A percentile compares a stretch with the other conserved stretches of the same genome.
Conservation (phyloP, 2,797 vertebrate genomes). For the Anguilla obscura region DNA sequence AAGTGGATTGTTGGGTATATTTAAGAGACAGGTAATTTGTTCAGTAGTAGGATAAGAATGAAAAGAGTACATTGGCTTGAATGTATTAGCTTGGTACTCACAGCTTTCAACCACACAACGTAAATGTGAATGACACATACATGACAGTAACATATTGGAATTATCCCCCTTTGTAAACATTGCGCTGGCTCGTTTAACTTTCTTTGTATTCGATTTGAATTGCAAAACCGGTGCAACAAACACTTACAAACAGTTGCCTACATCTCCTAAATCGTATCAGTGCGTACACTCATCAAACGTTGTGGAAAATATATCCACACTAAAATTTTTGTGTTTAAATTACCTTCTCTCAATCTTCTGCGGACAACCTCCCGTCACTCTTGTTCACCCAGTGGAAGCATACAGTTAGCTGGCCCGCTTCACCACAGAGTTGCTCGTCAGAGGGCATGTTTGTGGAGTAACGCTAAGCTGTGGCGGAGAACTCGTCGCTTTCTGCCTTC, state of each 20-base stretch:
- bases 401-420: constrained; percentile 61
- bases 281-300: background rate
- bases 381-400: constrained; percentile 46
- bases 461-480: constrained; percentile 59
- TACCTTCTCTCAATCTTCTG: constrained; percentile 66
- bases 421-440: constrained; percentile 73
- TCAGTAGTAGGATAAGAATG: background rate
- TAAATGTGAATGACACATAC: background rate
- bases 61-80: background rate
- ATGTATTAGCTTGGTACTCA: background rate
- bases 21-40: background rate
- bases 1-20: background rate
- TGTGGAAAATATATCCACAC: background rate
- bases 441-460: constrained; percentile 74
- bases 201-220: background rate
- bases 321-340: constrained; percentile 37
- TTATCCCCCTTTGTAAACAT: background rate
- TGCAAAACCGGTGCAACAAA: background rate
- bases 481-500: constrained; percentile 55
- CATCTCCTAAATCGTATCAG: background rate
- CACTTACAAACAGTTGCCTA: background rate
- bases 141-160: background rate
- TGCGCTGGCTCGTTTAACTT: background rate
- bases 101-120: background rate
- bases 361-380: constrained; percentile 51